Base-by-base conservation (phyloP, 2,888 invertebrate species). In the Timandra comae region DNA sequence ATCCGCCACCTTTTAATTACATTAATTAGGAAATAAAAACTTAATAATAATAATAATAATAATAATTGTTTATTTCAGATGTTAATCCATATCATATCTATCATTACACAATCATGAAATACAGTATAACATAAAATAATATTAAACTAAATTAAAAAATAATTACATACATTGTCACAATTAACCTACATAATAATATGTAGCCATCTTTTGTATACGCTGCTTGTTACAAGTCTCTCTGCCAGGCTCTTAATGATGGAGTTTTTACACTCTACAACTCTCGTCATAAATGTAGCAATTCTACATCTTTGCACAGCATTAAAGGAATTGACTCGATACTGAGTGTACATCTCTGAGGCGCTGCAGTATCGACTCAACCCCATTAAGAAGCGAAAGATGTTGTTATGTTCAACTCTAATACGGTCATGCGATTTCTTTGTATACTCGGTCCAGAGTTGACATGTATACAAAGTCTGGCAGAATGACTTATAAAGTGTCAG, bases 371-470 rank as follows among this genome's bases (percentile, higher is more conserved):
- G 29, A 21, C 7, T 11, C 11, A 29, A 11, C 7, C 29, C 29
- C 29, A 29, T 29, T n/a, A 29, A 20, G n/a, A 20, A 10, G 5
- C 29, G 19, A 16, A 16, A 29, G 8, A 22, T 10, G 12, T 29
- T 29, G 12, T 29, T 29, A 8, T 29, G 22, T 2, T 21, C 9
- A 3, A 29, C 29, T 12, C 21, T 11, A 2, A 29, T 12, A 21
- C n/a, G 5, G 6, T 29, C 9, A 10, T 29, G 29, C 11, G 29
- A 10, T 20, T 29, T 29, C 9, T 29, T 29, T 7, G 29, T 29
- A 21, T 29, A 29, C 4, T 29, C 21, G 5, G 29, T 29, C 29
- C 29, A 29, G 3, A 29, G 29, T 29, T 21, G 29, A 29, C 29
- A n/a, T n/a, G n/a, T n/a, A n/a, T n/a, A n/a, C n/a, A n/a, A n/a